Percentiles rank a stretch among this genome's conserved stretches.
These are phyloP conservation scores for Cardiocondyla obscurior DNA, from an alignment of 1,140 invertebrate species.

Conservation along the genomic window DNA sequence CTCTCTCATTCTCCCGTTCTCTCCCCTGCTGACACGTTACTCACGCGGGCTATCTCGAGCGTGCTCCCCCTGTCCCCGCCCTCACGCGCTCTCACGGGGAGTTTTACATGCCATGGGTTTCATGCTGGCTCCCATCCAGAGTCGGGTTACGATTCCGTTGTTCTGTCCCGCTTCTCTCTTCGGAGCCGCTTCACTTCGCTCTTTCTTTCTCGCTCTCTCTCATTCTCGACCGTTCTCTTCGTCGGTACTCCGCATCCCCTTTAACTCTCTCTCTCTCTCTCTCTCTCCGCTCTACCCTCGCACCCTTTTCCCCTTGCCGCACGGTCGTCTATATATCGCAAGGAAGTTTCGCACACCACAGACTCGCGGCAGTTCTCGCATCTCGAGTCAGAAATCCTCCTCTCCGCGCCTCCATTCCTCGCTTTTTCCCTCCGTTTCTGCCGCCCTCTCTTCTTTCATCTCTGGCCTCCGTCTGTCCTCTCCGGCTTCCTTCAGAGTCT, in stretches of 20 bases:
- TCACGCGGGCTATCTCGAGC: constrained; percentile 62
- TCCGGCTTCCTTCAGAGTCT: constrained; percentile 62
- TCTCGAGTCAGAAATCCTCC: constrained; percentile 69
- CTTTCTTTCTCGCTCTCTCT: constrained; percentile 5
- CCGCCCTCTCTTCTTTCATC: background rate
- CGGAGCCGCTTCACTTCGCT: background rate
- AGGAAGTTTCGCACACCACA: constrained; percentile 72
- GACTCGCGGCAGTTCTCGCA: constrained; percentile 67
- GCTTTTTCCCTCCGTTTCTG: constrained; percentile 24
- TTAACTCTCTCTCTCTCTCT: constrained; percentile 20
- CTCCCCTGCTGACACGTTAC: constrained; percentile 14
- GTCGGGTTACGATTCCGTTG: constrained; percentile 73
- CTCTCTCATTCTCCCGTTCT: constrained; percentile 1
- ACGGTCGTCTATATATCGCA: constrained; percentile 60
- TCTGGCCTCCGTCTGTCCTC: constrained; percentile 16
- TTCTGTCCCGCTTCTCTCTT: constrained; percentile 52
- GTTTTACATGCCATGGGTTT: constrained; percentile 77
- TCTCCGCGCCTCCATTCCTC: constrained; percentile 24
- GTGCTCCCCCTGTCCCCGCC: constrained; percentile 37
- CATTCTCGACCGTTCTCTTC: constrained; percentile 26
- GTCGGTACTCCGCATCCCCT: constrained; percentile 44
- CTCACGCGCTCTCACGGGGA: constrained; percentile 66
- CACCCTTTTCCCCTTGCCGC: background rate
- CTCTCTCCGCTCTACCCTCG: background rate
- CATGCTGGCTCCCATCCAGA: constrained; percentile 75